A percentile compares a stretch with the other conserved stretches of the same genome.
phyloP scores from a whole-genome alignment of 2,888 invertebrate species.

The Beris chalybata region DNA sequence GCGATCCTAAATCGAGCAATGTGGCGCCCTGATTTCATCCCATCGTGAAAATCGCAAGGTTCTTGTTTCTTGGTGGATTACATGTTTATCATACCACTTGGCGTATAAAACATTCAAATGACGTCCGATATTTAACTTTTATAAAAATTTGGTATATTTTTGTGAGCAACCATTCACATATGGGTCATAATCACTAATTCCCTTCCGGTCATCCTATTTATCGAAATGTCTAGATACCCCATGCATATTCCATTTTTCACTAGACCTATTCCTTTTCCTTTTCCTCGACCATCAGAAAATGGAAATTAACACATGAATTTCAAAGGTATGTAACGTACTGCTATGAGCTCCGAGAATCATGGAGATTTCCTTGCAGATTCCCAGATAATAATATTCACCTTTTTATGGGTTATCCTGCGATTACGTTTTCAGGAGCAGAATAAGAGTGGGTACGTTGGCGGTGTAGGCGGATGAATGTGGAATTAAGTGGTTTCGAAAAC shows the following conservation, averaged over 20 bases:
- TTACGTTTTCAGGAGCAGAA: slow-evolving; percentile 6
- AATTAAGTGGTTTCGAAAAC: slow-evolving; percentile 31
- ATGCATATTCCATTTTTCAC: slow-evolving; percentile 19
- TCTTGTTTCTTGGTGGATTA: too few species aligned
- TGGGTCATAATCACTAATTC: too few species aligned
- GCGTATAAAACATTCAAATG: too few species aligned
- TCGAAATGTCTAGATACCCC: slow-evolving; percentile 12
- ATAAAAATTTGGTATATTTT: too few species aligned
- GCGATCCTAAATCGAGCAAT: neutral
- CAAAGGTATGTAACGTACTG: neutral
- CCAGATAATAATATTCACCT: slow-evolving; percentile 25
- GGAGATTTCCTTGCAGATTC: neutral
- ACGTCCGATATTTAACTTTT: too few species aligned
- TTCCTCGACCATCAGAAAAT: neutral
- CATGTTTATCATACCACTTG: too few species aligned
- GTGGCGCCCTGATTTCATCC: slow-evolving; percentile 4
- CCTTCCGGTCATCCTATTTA: slow-evolving; percentile 1
- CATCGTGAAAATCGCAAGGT: too few species aligned
- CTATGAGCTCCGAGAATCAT: neutral
- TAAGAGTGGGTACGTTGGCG: neutral
- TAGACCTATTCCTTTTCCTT: neutral
- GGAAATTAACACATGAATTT: neutral
- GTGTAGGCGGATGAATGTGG: slow-evolving; percentile 6
- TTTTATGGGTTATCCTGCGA: slow-evolving; percentile 23
- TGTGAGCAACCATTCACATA: too few species aligned